Evolutionary conservation across 2,113 vertebrate genomes (phyloP).

Genomic region (Rhadina sibilatrix): DNA sequence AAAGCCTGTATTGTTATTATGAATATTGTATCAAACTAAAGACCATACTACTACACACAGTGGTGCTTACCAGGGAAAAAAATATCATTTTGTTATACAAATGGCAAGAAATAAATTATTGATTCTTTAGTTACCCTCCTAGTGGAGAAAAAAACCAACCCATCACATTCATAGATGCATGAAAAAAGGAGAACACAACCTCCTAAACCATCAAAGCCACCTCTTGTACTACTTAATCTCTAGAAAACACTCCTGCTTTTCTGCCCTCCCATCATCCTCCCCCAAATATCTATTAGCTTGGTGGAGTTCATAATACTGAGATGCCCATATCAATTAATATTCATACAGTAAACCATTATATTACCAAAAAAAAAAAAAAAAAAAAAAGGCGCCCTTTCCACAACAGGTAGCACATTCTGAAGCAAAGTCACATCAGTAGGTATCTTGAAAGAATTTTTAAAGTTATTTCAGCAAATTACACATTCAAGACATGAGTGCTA

Average conservation of each 20-base stretch:
- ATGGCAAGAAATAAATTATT: neutral
- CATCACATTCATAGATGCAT: neutral
- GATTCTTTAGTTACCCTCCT: neutral
- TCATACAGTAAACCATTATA: neutral
- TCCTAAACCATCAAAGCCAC: neutral
- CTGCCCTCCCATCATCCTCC: neutral
- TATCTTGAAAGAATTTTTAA: neutral
- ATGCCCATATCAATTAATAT: neutral
- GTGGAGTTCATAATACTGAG: neutral
- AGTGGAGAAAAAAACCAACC: neutral
- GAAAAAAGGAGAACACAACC: neutral
- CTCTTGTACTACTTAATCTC: neutral
- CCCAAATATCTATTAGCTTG: neutral
- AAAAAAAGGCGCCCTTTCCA: neutral
- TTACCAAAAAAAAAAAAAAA: neutral
- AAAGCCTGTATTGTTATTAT: neutral
- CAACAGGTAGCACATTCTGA: neutral
- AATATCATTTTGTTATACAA: neutral
- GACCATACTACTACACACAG: neutral
- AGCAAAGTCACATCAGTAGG: neutral
- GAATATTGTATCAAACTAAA: neutral
- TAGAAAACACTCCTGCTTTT: neutral
- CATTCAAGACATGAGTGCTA: neutral
- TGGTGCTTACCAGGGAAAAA: neutral
- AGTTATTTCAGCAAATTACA: neutral